Evolutionary conservation across 2,113 vertebrate genomes (phyloP), one percentile per base, ranked within the genome.

Genomic region (Seriola quinqueradiata): DNA sequence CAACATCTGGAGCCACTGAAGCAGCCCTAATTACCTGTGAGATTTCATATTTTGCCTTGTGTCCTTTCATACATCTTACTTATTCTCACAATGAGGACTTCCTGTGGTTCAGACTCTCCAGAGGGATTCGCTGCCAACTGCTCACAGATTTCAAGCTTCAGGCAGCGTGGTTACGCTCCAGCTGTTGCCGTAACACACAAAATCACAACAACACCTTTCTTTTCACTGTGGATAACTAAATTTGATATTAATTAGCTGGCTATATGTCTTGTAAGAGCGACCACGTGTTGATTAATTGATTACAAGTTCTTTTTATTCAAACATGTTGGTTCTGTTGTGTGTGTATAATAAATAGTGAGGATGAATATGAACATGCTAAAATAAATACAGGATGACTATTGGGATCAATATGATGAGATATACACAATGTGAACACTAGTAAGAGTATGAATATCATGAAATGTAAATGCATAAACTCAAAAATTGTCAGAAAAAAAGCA

Each of bases 1-100:
- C 67, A 83, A 85, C 89, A 92, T 87, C 89, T 91, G 90, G 79
- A 85, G 21, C 21, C 75, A 67, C 17, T 4, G 17, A 75, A 76
- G 77, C 34, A 4, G 0, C 42, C 32, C 55, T 84, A 57, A 78
- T 88, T 70, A 82, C 71, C 52, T 59, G 71, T 36, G 65, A 77
- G 73, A 58, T 40, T 78, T 81, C 70, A 61, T 64, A 54, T 48
- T 64, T 70, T 40, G 60, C 76, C 77, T 44, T 4, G 2, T 52
- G 79, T 87, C 66, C 65, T 46, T 42, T 70, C 69, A 34, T 75
- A 73, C 46, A 36, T 88, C 85, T 89, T 67, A 80, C 36, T 89
- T 54, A 11, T 25, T 40, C 46, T 50, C 42, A 63, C 52, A 63
- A 42, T 3, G 17, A 76, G 64, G 38, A 21, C 59, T 52, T 80